Base-by-base conservation (phyloP, 2,888 invertebrate genomes). In the Gnatocerus cornutus region DNA sequence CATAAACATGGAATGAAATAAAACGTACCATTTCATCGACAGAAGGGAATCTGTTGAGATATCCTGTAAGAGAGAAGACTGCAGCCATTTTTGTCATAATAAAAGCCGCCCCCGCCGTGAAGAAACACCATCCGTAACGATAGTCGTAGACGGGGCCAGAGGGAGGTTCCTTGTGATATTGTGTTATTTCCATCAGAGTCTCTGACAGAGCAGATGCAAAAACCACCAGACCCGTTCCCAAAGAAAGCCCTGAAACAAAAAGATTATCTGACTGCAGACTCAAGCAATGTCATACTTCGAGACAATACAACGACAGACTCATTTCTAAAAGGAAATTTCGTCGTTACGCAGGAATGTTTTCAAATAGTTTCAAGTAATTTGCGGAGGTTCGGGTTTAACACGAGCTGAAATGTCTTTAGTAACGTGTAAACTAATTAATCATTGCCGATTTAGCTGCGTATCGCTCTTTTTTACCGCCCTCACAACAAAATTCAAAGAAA, bases 81-180 rank as follows among this genome's bases (percentile, higher is more conserved):
- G 89, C 89, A 5, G 89, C 88, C 73, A 88, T 80, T 81, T 89
- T 88, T n/a, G 88, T 87, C 79, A 89, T 84, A 73, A 89, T 87
- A 78, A 90, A 86, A 53, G 89, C 89, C 59, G 87, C 85, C 37
- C 88, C 88, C 6, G 89, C 90, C 37, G 88, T 86, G 79, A 89
- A 88, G 78, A 90, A 88, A 73, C 89, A 89, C 90, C 90, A 90
- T 50, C 89, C 90, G 80, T 90, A 90, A 58, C 87, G 86, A 81
- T 88, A 89, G 77, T 84, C 83, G 79, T 84, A 85, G 53, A 80
- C 71, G 21, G 84, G 81, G 30, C 79, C 81, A 45, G 80, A 74
- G 55, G 79, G 77, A 43, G 81, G 77, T 68, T 83, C 82, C 72
- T 83, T 84, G 74, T 85, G 83, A 78, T 85, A 86, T 73, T 84